Evolutionary conservation across 2,797 vertebrate genomes (phyloP).

Genomic region (Vespertilio murinus): DNA sequence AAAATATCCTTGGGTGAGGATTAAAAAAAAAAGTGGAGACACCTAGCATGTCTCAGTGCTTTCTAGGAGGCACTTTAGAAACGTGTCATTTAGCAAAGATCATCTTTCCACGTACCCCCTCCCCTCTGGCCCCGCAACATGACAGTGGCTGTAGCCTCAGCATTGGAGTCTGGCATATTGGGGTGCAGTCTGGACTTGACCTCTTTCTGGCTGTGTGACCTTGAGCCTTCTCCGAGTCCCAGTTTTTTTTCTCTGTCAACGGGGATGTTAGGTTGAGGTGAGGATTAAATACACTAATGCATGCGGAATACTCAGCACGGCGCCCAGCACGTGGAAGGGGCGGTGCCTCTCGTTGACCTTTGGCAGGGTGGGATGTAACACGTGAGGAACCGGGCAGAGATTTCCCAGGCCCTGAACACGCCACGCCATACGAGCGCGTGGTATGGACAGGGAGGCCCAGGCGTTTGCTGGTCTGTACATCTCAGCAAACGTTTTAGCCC

Average conservation of each 20-base stretch:
- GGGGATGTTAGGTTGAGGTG: not conserved
- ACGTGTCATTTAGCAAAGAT: not conserved
- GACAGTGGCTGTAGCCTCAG: not conserved
- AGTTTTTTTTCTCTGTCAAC: not conserved
- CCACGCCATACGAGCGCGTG: not conserved
- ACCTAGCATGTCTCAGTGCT: not conserved
- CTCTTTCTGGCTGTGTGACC: not conserved
- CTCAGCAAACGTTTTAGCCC: not conserved
- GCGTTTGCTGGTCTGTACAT: not conserved
- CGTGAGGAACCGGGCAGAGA: not conserved
- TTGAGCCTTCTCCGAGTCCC: not conserved
- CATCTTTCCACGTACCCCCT: no score
- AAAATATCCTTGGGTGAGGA: no score
- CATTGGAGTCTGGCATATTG: not conserved
- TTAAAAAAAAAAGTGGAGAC: not conserved
- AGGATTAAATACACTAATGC: not conserved
- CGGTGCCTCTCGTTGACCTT: not conserved
- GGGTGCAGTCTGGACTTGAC: not conserved
- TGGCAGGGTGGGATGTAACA: not conserved
- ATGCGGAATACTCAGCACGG: not conserved
- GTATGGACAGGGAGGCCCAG: not conserved
- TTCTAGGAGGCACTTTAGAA: not conserved
- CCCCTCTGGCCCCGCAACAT: rapidly evolving
- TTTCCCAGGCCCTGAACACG: not conserved
- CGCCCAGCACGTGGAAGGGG: not conserved